Percentiles rank a stretch among this genome's conserved stretches.
Evolutionary conservation across 2,888 invertebrate species (phyloP).

Genomic region (Matsumyia berberina): DNA sequence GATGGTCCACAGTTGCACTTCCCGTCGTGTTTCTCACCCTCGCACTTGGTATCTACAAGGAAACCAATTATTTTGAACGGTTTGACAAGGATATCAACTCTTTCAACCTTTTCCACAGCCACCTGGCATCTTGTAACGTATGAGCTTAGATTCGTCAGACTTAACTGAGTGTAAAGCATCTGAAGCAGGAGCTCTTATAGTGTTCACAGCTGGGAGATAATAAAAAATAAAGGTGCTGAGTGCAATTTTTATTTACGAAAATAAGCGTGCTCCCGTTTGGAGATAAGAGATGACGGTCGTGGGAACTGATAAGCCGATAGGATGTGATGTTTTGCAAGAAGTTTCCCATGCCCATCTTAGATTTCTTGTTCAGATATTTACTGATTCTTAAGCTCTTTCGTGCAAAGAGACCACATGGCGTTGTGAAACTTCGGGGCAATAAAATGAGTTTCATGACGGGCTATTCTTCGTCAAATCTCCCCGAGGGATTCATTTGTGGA

Average conservation of each 20-base stretch:
- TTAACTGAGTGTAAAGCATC: not conserved
- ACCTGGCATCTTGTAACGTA: constrained; percentile 27
- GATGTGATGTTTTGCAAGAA: not conserved
- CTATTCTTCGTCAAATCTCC: too few species aligned
- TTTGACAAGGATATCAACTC: not conserved
- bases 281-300: constrained; percentile 13
- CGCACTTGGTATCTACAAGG: constrained; percentile 32
- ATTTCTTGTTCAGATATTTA: too few species aligned
- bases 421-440: too few species aligned
- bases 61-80: not conserved
- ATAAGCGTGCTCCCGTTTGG: not conserved
- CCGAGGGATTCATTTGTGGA: too few species aligned
- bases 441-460: too few species aligned
- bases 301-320: not conserved
- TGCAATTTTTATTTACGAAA: constrained; percentile 16
- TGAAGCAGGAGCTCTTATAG: constrained; percentile 14
- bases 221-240: constrained; percentile 25
- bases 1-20: constrained; percentile 26
- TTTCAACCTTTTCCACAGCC: constrained; percentile 34
- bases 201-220: not conserved
- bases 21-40: constrained; percentile 13
- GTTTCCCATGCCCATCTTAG: not conserved
- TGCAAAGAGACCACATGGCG: too few species aligned
- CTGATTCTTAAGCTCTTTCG: too few species aligned
- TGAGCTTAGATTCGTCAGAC: not conserved